A percentile compares a stretch with the other conserved stretches of the same genome.
phyloP scores from a whole-genome alignment of 2,888 invertebrate genomes.

The Saturnia pavonia region DNA sequence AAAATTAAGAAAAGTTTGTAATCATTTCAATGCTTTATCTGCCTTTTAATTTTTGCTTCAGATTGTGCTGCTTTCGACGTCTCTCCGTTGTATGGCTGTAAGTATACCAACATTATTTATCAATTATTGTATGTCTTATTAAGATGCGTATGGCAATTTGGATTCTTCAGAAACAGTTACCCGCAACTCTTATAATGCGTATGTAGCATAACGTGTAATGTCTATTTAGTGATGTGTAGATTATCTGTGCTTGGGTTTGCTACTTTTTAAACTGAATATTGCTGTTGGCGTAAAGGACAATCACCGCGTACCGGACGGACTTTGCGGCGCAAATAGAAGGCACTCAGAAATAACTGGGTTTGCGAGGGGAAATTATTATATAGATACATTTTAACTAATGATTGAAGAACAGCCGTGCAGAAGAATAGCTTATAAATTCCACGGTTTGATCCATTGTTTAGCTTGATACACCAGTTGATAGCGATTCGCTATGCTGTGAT shows the following conservation, averaged over 20 bases:
- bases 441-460: too few species aligned
- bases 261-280: too few species aligned
- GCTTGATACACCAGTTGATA: too few species aligned
- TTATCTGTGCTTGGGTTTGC: neutral
- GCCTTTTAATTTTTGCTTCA: conserved; percentile 42
- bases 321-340: too few species aligned
- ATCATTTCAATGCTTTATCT: conserved; percentile 22
- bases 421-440: neutral
- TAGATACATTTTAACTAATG: neutral
- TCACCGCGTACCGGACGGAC: too few species aligned
- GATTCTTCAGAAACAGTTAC: neutral
- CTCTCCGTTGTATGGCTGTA: conserved; percentile 48
- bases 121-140: neutral
- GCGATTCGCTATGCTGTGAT: too few species aligned
- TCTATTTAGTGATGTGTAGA: neutral
- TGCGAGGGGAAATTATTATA: too few species aligned
- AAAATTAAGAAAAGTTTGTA: neutral
- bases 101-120: conserved; percentile 29
- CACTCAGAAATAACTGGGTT: too few species aligned
- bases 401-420: neutral
- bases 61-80: conserved; percentile 37
- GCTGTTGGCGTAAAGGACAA: too few species aligned
- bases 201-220: neutral
- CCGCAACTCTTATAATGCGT: neutral
- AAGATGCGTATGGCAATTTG: neutral